Evolutionary conservation across 2,888 invertebrate species (phyloP).

Genomic region (Cantharis rufa): DNA sequence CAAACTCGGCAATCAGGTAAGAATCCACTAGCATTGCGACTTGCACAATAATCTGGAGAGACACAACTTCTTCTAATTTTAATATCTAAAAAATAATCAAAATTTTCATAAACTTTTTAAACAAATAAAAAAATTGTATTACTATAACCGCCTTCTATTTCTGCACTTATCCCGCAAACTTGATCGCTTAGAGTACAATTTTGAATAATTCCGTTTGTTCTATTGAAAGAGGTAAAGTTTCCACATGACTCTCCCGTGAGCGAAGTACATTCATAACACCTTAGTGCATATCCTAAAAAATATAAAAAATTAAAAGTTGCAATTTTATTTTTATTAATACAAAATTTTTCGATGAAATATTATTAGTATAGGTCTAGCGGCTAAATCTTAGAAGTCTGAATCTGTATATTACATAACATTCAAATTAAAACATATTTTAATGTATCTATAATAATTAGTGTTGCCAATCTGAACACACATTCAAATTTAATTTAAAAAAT

Average conservation of each 20-base stretch:
- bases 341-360: too few species aligned
- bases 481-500: not conserved
- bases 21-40: accelerated
- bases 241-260: not conserved
- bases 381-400: too few species aligned
- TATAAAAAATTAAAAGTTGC: too few species aligned
- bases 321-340: too few species aligned
- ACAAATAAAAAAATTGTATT: not conserved
- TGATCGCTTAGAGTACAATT: not conserved
- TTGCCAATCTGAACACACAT: not conserved
- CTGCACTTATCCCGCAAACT: not conserved
- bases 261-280: not conserved
- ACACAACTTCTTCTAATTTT: not conserved
- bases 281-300: not conserved
- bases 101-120: not conserved
- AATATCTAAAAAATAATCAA: not conserved
- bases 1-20: not conserved
- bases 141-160: not conserved
- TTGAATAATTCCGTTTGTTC: not conserved
- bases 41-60: not conserved
- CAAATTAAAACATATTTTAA: not conserved
- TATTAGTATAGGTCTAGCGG: too few species aligned
- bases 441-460: too few species aligned
- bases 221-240: not conserved
- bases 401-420: not conserved